Conservation (phyloP, 2,113 vertebrate genomes). For the Pantherophis guttatus region DNA sequence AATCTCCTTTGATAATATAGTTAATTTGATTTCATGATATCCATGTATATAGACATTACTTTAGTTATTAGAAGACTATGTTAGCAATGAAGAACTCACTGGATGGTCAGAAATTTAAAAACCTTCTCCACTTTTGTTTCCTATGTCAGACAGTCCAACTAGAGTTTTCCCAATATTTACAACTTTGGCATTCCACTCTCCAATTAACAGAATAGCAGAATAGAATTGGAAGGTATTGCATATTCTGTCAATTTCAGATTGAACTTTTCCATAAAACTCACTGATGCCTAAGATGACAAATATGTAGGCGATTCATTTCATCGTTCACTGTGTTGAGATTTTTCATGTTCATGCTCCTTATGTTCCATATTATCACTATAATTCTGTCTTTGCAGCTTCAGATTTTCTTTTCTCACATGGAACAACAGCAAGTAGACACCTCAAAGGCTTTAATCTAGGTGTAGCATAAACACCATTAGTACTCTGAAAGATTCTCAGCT, state of each 20-base stretch:
- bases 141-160: neutral
- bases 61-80: neutral
- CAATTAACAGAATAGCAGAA: neutral
- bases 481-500: neutral
- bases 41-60: neutral
- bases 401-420: neutral
- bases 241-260: neutral
- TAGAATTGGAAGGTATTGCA: neutral
- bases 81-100: neutral
- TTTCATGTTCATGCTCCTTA: neutral
- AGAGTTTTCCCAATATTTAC: neutral
- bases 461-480: neutral
- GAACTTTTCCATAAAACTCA: neutral
- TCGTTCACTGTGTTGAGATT: neutral
- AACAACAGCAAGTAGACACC: neutral
- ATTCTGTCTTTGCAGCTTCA: neutral
- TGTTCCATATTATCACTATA: neutral
- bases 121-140: neutral
- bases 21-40: neutral
- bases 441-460: neutral
- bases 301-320: neutral
- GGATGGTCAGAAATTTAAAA: neutral
- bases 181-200: neutral
- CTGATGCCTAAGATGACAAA: neutral
- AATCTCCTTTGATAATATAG: neutral